These are phyloP conservation scores for Muntiacus muntjak DNA, from an alignment of 2,113 vertebrate species.

Conservation along the genomic window DNA sequence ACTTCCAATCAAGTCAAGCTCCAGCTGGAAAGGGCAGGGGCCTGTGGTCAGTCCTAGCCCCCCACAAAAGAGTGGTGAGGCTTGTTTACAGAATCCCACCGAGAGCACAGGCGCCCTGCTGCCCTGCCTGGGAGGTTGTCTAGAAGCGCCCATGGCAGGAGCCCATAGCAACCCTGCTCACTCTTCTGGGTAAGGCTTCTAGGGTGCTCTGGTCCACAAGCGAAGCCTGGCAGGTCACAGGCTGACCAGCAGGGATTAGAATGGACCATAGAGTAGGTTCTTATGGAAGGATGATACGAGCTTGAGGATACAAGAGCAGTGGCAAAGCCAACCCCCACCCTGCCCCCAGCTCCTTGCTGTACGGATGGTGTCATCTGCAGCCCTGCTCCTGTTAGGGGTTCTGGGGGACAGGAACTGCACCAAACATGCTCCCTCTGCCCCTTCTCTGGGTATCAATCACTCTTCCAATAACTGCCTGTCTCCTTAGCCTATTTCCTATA, in stretches of 20 bases:
- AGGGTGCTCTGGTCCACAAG: slow-evolving; percentile 84
- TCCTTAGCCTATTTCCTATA: background rate
- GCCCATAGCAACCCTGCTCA: background rate
- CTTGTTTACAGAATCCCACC: background rate
- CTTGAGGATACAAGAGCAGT: background rate
- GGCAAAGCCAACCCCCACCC: background rate
- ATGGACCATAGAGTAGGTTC: slow-evolving; percentile 72
- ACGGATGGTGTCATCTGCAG: background rate
- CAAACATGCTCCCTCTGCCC: background rate
- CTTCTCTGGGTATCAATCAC: background rate
- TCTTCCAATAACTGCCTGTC: background rate
- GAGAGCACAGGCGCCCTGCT: background rate
- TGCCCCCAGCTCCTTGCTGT: fast-evolving
- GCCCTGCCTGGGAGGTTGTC: background rate
- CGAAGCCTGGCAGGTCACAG: slow-evolving; percentile 82
- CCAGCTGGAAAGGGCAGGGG: too few species aligned
- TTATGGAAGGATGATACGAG: background rate
- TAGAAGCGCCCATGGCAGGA: background rate
- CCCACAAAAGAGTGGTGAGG: fast-evolving
- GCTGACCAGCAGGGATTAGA: slow-evolving; percentile 78
- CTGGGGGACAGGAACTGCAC: background rate
- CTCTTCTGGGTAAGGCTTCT: background rate
- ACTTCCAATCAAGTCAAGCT: background rate
- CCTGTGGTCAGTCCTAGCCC: background rate
- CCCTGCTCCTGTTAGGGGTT: background rate